Percentiles rank a stretch among this genome's conserved stretches.
These are phyloP conservation scores for Lasioglossum calceatum DNA, from an alignment of 2,888 invertebrate genomes.

Conservation along the genomic window DNA sequence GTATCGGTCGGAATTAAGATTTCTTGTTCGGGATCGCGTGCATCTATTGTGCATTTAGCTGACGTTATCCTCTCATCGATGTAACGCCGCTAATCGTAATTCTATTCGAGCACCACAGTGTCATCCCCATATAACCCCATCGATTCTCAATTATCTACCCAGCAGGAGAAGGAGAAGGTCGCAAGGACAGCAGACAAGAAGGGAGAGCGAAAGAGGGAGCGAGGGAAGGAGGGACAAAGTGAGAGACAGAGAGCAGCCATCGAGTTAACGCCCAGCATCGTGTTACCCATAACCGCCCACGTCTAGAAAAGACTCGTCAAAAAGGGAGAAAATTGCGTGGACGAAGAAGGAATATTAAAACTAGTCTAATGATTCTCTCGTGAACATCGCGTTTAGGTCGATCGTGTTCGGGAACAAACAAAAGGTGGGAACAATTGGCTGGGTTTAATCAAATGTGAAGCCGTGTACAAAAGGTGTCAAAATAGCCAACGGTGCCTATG, in stretches of 20 bases:
- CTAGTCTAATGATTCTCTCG: constrained; percentile 47
- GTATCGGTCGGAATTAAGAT: neutral
- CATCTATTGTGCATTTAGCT: constrained; percentile 41
- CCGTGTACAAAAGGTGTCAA: neutral
- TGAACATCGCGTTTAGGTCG: constrained; percentile 31
- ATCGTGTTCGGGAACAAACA: constrained; percentile 28
- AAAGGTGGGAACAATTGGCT: constrained; percentile 10
- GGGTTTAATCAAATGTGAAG: neutral
- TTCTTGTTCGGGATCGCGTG: constrained; percentile 13
- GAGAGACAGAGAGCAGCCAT: constrained; percentile 20
- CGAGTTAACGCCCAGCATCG: constrained; percentile 59
- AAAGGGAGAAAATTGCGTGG: constrained; percentile 32
- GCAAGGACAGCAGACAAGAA: constrained; percentile 17
- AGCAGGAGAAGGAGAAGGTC: constrained; percentile 23
- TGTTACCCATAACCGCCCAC: constrained; percentile 37
- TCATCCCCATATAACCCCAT: constrained; percentile 63
- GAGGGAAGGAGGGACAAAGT: constrained; percentile 21
- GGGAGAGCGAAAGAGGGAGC: constrained; percentile 1
- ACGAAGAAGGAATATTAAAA: constrained; percentile 45
- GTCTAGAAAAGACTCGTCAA: constrained; percentile 18
- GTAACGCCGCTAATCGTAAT: constrained; percentile 76
- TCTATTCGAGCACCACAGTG: constrained; percentile 71
- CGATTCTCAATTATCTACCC: constrained; percentile 68
- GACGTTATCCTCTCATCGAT: constrained; percentile 53
- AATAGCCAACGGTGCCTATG: neutral